Percentiles rank a stretch among this genome's conserved stretches.
Conservation (phyloP, 1,140 invertebrate species). For the Carposina sasakii region DNA sequence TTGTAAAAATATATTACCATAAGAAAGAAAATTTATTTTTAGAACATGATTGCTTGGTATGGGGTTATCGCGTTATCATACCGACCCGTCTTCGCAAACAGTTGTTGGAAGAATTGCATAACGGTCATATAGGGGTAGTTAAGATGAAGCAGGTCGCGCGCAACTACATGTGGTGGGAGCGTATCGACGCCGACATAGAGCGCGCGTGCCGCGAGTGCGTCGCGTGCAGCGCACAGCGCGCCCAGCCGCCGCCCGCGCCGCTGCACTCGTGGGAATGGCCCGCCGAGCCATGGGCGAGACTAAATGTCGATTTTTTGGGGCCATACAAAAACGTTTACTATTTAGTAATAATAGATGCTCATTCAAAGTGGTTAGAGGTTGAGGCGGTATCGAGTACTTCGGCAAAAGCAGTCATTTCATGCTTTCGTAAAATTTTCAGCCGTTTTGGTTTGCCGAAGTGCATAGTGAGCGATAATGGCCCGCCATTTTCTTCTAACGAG, state of each 20-base stretch:
- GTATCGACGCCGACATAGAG: slow-evolving; percentile 57
- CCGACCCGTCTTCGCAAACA: slow-evolving; percentile 21
- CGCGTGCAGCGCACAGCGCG: neutral
- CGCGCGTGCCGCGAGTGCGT: neutral
- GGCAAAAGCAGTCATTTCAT: neutral
- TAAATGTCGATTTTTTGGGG: slow-evolving; percentile 39
- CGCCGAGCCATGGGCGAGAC: slow-evolving; percentile 5
- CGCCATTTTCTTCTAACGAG: slow-evolving; percentile 7
- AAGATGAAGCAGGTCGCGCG: slow-evolving; percentile 58
- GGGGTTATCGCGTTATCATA: slow-evolving; percentile 45
- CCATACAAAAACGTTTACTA: slow-evolving; percentile 23
- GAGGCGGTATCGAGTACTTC: slow-evolving; percentile 13
- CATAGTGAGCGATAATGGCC: slow-evolving; percentile 28
- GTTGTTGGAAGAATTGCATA: slow-evolving; percentile 49
- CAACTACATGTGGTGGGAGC: slow-evolving; percentile 56
- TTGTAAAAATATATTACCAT: slow-evolving; percentile 24
- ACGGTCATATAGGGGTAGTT: slow-evolving; percentile 49
- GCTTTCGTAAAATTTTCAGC: slow-evolving; percentile 16
- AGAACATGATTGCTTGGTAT: slow-evolving; percentile 23
- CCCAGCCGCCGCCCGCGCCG: neutral
- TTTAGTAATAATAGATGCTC: slow-evolving; percentile 32
- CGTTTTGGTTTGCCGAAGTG: slow-evolving; percentile 25
- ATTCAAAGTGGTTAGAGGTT: slow-evolving; percentile 35
- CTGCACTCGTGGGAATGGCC: slow-evolving; percentile 6
- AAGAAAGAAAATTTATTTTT: slow-evolving; percentile 46